These are phyloP conservation scores for Luehdorfia chinensis DNA, from an alignment of 1,140 invertebrate species.

Conservation along the genomic window DNA sequence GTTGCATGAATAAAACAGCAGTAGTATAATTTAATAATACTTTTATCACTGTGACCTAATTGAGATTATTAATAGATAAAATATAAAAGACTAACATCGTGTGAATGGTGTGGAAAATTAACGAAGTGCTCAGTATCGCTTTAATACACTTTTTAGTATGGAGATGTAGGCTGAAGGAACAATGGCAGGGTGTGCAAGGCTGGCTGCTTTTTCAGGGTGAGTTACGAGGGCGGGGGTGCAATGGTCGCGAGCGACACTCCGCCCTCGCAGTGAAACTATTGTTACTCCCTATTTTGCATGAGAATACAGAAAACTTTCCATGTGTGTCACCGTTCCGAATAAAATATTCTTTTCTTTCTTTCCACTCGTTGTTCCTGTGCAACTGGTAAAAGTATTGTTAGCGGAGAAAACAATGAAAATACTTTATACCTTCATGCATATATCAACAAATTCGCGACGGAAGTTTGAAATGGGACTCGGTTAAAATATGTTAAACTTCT, in stretches of 20 bases:
- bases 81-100: slow-evolving; percentile 7
- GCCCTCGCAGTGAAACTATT: slow-evolving; percentile 35
- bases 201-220: slow-evolving; percentile 48
- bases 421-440: slow-evolving; percentile 24
- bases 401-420: slow-evolving; percentile 43
- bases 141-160: slow-evolving; percentile 31
- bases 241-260: slow-evolving; percentile 35
- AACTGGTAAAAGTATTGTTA: slow-evolving; percentile 58
- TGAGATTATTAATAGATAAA: too few species aligned
- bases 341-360: slow-evolving; percentile 68
- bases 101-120: slow-evolving; percentile 7
- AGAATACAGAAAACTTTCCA: slow-evolving; percentile 66
- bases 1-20: slow-evolving; percentile 9
- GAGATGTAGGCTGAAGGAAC: slow-evolving; percentile 34
- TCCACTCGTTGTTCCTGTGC: slow-evolving; percentile 43
- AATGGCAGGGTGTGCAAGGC: slow-evolving; percentile 34
- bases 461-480: not conserved
- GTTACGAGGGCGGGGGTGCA: slow-evolving; percentile 40
- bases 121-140: slow-evolving; percentile 9
- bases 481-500: slow-evolving; percentile 1
- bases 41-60: too few species aligned
- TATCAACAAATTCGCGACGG: slow-evolving; percentile 5
- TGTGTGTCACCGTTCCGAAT: slow-evolving; percentile 63
- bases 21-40: slow-evolving; percentile 14
- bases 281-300: slow-evolving; percentile 63